Conservation (phyloP, 1,140 invertebrate species). For the Cyclina sinensis region DNA sequence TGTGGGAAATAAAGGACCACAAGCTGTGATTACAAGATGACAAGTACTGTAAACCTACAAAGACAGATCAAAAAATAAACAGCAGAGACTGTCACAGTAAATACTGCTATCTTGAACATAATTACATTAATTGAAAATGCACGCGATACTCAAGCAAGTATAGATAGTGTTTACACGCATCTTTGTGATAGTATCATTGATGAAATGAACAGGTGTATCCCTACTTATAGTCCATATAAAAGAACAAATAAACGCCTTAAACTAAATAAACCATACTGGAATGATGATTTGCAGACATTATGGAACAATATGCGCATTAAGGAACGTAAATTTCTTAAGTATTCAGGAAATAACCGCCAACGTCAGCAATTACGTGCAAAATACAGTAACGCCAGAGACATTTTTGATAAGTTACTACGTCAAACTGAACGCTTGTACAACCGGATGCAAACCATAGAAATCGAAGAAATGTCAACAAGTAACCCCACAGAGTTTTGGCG, state of each 20-base stretch:
- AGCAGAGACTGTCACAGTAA: no score
- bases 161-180: constrained; percentile 39
- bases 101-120: no score
- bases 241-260: constrained; percentile 1
- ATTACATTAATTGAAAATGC: constrained; percentile 7
- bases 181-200: background rate
- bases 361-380: background rate
- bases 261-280: background rate
- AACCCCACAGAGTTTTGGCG: no score
- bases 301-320: constrained; percentile 33
- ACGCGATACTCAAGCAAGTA: constrained; percentile 20
- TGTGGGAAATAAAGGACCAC: no score
- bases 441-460: background rate
- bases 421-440: constrained; percentile 51
- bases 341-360: background rate
- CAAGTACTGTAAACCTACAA: no score
- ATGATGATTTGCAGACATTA: constrained; percentile 25
- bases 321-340: constrained; percentile 52
- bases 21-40: no score
- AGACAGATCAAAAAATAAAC: no score
- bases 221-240: background rate
- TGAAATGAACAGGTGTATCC: constrained; percentile 35
- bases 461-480: constrained; percentile 61
- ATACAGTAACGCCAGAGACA: constrained; percentile 25
- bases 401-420: constrained; percentile 53